Percentiles rank a stretch among this genome's conserved stretches.
phyloP scores from a whole-genome alignment of 2,113 vertebrate genomes.

The Charina bottae region DNA sequence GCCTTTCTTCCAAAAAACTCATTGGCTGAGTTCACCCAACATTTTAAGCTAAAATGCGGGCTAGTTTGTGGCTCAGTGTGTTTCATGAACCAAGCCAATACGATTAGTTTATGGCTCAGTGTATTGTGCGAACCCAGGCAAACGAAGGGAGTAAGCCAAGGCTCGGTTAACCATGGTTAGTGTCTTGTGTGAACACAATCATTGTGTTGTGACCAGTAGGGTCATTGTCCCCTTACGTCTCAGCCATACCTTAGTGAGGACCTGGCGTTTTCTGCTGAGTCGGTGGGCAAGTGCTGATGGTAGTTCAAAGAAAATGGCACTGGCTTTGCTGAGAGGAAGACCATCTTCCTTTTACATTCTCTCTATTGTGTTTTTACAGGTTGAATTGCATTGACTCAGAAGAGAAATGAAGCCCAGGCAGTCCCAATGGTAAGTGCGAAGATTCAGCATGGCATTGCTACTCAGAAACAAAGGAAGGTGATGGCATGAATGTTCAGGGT shows the following conservation, averaged over 20 bases:
- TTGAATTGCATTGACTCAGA: constrained; percentile 57
- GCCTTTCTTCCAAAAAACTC: not conserved
- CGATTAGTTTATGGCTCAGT: not conserved
- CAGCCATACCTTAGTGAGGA: not conserved
- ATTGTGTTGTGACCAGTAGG: not conserved
- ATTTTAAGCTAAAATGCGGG: not conserved
- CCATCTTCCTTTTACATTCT: constrained; percentile 48
- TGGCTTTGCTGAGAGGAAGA: constrained; percentile 57
- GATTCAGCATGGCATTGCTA: constrained; percentile 10
- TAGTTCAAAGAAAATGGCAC: not conserved
- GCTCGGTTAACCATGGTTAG: not conserved
- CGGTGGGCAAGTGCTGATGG: not conserved
- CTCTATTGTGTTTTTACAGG: constrained; percentile 66
- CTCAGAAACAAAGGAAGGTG: not conserved
- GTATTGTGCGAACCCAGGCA: not conserved
- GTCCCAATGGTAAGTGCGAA: constrained; percentile 64
- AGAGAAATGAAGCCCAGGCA: constrained; percentile 70
- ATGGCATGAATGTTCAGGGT: not conserved
- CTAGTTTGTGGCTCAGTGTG: too few relatives aligned
- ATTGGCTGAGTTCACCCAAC: not conserved
- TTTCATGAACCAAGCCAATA: not conserved
- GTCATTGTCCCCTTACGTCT: not conserved
- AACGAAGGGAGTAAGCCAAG: not conserved
- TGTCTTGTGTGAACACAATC: not conserved
- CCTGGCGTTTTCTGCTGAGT: not conserved